Conservation (phyloP, 2,797 vertebrate genomes). For the Microchirus variegatus region DNA sequence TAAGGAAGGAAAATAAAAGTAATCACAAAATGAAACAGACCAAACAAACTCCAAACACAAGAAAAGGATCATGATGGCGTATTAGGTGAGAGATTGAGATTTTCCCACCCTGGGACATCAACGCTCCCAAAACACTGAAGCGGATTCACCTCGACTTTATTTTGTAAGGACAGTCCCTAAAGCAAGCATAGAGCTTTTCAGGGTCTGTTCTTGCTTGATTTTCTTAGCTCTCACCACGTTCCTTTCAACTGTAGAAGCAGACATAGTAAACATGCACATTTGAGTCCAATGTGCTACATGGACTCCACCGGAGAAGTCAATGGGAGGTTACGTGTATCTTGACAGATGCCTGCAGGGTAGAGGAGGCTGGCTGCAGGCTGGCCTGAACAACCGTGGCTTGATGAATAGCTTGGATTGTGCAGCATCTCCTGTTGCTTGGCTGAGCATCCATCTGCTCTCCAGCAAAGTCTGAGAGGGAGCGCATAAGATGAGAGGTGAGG, state of each 20-base stretch:
- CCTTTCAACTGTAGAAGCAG: background rate
- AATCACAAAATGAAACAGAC: too few relatives aligned
- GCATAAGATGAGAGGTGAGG: slow-evolving; percentile 43
- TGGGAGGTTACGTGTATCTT: background rate
- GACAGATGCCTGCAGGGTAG: background rate
- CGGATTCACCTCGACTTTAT: too few relatives aligned
- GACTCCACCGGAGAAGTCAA: background rate
- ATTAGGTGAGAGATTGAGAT: too few relatives aligned
- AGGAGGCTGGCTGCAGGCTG: slow-evolving; percentile 22
- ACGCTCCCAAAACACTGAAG: too few relatives aligned
- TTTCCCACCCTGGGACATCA: too few relatives aligned
- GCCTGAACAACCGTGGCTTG: slow-evolving; percentile 6
- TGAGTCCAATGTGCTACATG: background rate
- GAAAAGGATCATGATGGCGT: too few relatives aligned
- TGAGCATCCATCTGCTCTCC: slow-evolving; percentile 47
- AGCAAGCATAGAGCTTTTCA: too few relatives aligned
- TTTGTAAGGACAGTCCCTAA: too few relatives aligned
- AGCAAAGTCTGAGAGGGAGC: slow-evolving; percentile 47
- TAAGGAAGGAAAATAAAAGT: too few relatives aligned
- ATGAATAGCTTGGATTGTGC: slow-evolving; percentile 16
- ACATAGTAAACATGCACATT: background rate
- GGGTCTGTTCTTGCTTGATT: too few relatives aligned
- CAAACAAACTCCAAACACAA: too few relatives aligned
- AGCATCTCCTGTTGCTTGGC: slow-evolving; percentile 46
- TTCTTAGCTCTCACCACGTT: background rate